phyloP scores from a whole-genome alignment of 2,797 vertebrate genomes.

The Periparus ater region DNA sequence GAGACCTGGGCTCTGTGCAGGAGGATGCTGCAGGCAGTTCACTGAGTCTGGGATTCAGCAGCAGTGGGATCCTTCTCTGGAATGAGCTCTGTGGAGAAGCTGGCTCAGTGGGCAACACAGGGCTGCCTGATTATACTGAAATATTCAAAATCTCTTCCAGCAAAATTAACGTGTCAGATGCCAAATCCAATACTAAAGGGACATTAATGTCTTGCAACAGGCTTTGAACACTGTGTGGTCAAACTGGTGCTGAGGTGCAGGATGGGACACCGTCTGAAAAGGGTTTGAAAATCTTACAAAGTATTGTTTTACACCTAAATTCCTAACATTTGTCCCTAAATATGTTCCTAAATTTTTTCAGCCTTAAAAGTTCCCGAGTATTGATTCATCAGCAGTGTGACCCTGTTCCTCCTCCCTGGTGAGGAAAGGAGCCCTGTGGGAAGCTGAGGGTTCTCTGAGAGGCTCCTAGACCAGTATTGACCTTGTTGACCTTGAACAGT shows the following conservation, averaged over 20 bases:
- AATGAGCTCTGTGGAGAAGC: background rate
- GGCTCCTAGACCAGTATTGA: background rate
- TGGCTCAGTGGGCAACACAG: background rate
- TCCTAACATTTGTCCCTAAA: background rate
- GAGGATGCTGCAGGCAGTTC: background rate
- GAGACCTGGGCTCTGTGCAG: background rate
- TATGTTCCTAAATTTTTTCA: background rate
- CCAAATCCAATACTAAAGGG: background rate
- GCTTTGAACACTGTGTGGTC: background rate
- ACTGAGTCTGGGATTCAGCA: background rate
- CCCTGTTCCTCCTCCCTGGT: background rate
- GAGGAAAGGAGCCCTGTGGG: background rate
- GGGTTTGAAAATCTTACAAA: background rate
- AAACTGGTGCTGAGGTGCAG: background rate
- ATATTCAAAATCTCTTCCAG: background rate
- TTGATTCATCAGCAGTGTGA: background rate
- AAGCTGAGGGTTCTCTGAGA: background rate
- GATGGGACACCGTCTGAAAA: background rate
- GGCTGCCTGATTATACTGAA: background rate
- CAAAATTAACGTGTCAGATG: background rate
- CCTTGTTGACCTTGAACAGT: background rate
- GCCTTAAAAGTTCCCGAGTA: background rate
- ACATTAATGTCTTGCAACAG: background rate
- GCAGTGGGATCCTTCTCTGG: background rate
- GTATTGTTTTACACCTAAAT: background rate